Percentiles rank a stretch among this genome's conserved stretches.
These are phyloP conservation scores for Pedionomus torquatus DNA, from an alignment of 2,113 vertebrate genomes.

Conservation along the genomic window DNA sequence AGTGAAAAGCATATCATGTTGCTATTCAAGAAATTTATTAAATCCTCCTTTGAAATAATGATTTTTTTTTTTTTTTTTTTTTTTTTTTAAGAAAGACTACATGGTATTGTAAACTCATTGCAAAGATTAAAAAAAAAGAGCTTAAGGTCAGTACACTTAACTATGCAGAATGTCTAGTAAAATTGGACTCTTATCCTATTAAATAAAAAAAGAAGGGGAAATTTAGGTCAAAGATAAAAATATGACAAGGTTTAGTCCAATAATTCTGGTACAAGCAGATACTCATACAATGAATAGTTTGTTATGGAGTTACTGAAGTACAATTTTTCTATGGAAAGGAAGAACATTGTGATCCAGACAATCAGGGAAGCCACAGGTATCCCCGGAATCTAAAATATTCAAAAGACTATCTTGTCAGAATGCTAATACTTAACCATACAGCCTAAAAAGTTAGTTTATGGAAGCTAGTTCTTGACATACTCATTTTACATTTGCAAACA, in stretches of 20 bases:
- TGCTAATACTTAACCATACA: neutral
- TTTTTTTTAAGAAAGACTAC: neutral
- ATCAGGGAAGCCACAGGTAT: neutral
- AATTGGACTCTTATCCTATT: neutral
- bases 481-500: neutral
- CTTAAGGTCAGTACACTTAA: neutral
- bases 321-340: neutral
- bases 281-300: neutral
- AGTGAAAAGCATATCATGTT: neutral
- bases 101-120: neutral
- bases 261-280: neutral
- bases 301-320: neutral
- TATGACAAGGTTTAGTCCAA: neutral
- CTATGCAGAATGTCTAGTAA: neutral
- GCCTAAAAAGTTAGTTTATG: neutral
- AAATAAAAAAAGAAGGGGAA: neutral
- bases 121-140: neutral
- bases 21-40: neutral
- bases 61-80: neutral
- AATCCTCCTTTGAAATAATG: neutral
- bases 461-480: neutral
- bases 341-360: neutral
- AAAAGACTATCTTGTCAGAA: neutral
- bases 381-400: neutral
- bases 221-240: neutral